A percentile compares a stretch with the other conserved stretches of the same genome.
Conservation (phyloP, 2,797 vertebrate species). For the Halcyon badia region DNA sequence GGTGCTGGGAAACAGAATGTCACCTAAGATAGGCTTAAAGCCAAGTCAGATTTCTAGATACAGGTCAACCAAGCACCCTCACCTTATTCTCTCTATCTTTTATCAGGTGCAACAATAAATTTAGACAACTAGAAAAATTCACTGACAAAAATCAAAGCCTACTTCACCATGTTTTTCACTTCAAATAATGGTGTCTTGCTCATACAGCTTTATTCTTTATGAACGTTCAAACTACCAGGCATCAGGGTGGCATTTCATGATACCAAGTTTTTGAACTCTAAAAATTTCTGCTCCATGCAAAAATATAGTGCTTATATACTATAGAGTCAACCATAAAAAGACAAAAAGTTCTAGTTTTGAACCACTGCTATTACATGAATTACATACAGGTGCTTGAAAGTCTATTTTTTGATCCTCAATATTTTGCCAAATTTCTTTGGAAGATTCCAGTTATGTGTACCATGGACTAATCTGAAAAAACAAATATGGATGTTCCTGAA, state of each 20-base stretch:
- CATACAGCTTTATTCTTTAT: background rate
- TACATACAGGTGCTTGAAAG: background rate
- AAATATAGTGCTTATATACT: background rate
- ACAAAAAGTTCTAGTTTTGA: background rate
- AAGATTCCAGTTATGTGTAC: background rate
- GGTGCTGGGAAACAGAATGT: background rate
- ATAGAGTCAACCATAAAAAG: background rate
- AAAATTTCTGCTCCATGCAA: background rate
- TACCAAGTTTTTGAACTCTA: background rate
- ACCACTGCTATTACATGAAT: background rate
- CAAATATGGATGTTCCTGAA: background rate
- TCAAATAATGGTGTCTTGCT: background rate
- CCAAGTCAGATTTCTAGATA: background rate
- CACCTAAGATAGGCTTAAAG: background rate
- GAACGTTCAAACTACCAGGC: background rate
- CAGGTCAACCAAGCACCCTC: background rate
- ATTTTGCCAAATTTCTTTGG: background rate
- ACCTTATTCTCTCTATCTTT: background rate
- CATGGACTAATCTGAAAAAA: background rate
- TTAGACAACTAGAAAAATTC: background rate
- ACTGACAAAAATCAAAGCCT: slow-evolving; percentile 4
- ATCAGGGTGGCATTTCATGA: background rate
- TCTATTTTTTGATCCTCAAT: background rate
- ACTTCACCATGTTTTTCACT: background rate
- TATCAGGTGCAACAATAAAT: background rate